These are phyloP conservation scores for Bambusicola thoracicus DNA, from an alignment of 2,113 vertebrate genomes.

Conservation along the genomic window DNA sequence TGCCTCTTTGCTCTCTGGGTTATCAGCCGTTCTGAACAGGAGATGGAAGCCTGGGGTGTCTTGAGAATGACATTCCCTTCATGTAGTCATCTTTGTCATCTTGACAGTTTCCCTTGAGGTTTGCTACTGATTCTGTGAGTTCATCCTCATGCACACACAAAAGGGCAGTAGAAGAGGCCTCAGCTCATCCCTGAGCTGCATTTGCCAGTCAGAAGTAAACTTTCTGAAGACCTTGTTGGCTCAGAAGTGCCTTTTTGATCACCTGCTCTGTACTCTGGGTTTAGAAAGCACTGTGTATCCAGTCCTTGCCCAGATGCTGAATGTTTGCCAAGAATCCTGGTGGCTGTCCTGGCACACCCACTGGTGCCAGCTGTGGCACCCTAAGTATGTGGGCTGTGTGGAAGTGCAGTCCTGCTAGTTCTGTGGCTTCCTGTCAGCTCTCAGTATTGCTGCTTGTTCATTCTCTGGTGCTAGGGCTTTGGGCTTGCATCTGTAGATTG, in stretches of 20 bases:
- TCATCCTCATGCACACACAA: background rate
- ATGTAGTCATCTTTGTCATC: background rate
- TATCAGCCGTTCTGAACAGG: background rate
- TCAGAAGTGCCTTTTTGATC: background rate
- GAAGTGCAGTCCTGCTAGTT: background rate
- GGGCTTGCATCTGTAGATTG: background rate
- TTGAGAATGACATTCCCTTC: background rate
- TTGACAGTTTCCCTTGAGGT: background rate
- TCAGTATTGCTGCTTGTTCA: background rate
- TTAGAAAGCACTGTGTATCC: background rate
- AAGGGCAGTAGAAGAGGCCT: background rate
- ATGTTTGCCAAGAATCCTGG: background rate
- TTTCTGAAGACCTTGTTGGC: background rate
- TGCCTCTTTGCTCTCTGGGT: background rate
- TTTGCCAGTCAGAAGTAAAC: background rate
- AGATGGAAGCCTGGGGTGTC: background rate
- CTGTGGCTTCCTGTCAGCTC: background rate
- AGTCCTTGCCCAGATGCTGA: background rate
- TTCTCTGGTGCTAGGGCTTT: background rate
- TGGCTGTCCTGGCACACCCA: background rate
- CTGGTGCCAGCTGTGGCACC: background rate
- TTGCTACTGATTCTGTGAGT: background rate
- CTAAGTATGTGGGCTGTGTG: accelerated
- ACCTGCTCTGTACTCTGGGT: background rate
- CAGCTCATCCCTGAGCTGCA: background rate